A percentile compares a stretch with the other conserved stretches of the same genome.
phyloP scores from a whole-genome alignment of 37 sponge, comb jelly and placozoan genomes.

The Haliclona indistincta region DNA sequence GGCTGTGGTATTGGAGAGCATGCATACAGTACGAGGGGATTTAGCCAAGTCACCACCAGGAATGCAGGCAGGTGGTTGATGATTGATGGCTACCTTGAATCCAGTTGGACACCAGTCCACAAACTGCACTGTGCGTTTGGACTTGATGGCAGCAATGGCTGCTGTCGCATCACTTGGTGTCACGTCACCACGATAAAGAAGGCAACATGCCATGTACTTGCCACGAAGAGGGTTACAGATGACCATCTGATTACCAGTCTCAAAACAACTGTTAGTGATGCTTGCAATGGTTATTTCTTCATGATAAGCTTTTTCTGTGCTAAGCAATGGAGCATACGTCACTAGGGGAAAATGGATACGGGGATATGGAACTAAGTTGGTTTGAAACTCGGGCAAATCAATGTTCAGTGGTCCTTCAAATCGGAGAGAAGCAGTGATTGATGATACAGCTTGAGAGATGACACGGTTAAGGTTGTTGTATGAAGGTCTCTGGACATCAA shows the following conservation, averaged over 20 bases:
- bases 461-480: constrained; percentile 91
- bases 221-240: constrained; percentile 95
- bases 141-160: constrained; percentile 91
- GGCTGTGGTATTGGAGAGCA: constrained; percentile 95
- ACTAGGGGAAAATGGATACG: constrained; percentile 92
- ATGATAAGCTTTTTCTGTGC: constrained; percentile 85
- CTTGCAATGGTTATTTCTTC: constrained; percentile 77
- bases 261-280: constrained; percentile 89
- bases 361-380: constrained; percentile 95
- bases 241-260: constrained; percentile 93
- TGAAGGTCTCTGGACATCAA: constrained; percentile 83
- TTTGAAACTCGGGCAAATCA: constrained; percentile 95
- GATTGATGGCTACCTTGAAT: constrained; percentile 95
- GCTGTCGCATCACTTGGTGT: constrained; percentile 91
- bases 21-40: constrained; percentile 86
- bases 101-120: constrained; percentile 98
- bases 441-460: constrained; percentile 87
- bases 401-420: constrained; percentile 95
- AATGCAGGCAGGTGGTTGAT: constrained; percentile 78
- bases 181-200: constrained; percentile 95
- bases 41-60: constrained; percentile 93
- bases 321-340: constrained; percentile 90
- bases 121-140: constrained; percentile 87
- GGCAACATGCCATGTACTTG: constrained; percentile 98
- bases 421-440: constrained; percentile 94